phyloP scores from a whole-genome alignment of 2,797 vertebrate species.

The Hydrocynus forskahlii region DNA sequence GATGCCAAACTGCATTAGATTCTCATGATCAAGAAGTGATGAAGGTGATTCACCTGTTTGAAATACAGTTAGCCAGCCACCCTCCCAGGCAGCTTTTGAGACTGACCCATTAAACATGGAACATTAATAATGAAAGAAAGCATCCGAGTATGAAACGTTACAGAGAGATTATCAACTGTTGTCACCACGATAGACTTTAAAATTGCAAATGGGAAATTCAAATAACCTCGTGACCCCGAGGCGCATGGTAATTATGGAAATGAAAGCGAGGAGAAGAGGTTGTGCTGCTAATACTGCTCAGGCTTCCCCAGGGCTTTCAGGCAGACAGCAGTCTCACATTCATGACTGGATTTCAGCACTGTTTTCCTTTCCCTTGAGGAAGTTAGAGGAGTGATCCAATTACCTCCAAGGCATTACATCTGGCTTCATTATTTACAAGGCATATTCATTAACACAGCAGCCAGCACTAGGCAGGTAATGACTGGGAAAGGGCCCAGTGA shows the following conservation, averaged over 20 bases:
- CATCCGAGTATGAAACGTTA: constrained; percentile 19
- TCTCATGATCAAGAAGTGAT: constrained; percentile 12
- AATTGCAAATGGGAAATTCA: constrained; percentile 48
- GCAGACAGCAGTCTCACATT: constrained; percentile 71
- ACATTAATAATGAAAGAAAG: constrained; percentile 9
- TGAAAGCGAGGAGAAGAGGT: constrained; percentile 43
- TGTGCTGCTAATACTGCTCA: constrained; percentile 32
- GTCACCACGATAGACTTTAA: constrained; percentile 43
- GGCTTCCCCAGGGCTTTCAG: constrained; percentile 38
- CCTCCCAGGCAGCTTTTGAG: background rate
- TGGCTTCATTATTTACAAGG: constrained; percentile 54
- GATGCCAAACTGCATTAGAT: constrained; percentile 13
- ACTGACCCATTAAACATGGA: background rate
- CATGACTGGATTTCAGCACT: constrained; percentile 73
- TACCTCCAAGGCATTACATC: constrained; percentile 53
- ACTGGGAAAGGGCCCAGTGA: constrained; percentile 36
- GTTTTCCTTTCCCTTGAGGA: constrained; percentile 67
- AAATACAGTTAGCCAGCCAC: background rate
- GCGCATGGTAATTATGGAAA: constrained; percentile 43
- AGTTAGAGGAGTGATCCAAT: constrained; percentile 59
- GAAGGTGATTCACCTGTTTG: background rate
- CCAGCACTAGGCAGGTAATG: constrained; percentile 38
- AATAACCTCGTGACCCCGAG: constrained; percentile 42
- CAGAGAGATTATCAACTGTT: constrained; percentile 27
- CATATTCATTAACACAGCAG: constrained; percentile 51